These are phyloP conservation scores for Pipa parva DNA, from an alignment of 2,113 vertebrate genomes.

Conservation along the genomic window DNA sequence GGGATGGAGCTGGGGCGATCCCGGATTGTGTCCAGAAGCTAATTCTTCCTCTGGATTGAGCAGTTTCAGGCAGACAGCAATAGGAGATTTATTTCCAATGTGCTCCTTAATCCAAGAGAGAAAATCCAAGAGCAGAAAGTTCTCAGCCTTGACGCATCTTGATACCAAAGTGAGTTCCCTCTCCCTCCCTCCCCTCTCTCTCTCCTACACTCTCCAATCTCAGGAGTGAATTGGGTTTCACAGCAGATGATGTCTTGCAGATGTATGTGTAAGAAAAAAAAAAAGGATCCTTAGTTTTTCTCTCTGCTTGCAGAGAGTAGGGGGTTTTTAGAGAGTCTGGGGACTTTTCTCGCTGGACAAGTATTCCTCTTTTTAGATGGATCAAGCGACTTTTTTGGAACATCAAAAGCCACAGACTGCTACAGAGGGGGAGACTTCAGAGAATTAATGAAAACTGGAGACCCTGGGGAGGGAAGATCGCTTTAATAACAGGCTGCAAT, in stretches of 20 bases:
- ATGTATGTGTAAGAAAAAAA: constrained; percentile 58
- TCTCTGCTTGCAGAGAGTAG: constrained; percentile 46
- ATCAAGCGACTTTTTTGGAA: constrained; percentile 62
- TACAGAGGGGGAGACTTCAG: constrained; percentile 60
- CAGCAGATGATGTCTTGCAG: constrained; percentile 74
- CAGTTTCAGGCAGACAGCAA: constrained; percentile 38
- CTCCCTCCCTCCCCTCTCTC: constrained; percentile 36
- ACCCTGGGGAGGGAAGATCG: constrained; percentile 66
- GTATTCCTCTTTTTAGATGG: constrained; percentile 51
- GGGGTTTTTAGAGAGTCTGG: constrained; percentile 42
- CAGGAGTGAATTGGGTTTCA: constrained; percentile 63
- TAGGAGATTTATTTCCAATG: constrained; percentile 28
- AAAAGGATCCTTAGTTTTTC: constrained; percentile 54
- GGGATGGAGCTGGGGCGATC: background rate
- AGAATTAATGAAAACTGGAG: too few relatives aligned
- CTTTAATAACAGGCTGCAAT: constrained; percentile 74
- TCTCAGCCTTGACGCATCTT: constrained; percentile 58
- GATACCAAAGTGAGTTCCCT: constrained; percentile 46
- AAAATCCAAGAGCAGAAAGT: constrained; percentile 52
- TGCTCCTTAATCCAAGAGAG: constrained; percentile 52
- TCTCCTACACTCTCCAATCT: constrained; percentile 53
- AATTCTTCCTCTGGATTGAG: background rate
- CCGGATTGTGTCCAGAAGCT: background rate
- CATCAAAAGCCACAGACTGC: constrained; percentile 71
- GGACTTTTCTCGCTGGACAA: constrained; percentile 43